A percentile compares a stretch with the other conserved stretches of the same genome.
These are phyloP conservation scores for Phyllopteryx taeniolatus DNA, from an alignment of 2,113 vertebrate species.

Conservation along the genomic window DNA sequence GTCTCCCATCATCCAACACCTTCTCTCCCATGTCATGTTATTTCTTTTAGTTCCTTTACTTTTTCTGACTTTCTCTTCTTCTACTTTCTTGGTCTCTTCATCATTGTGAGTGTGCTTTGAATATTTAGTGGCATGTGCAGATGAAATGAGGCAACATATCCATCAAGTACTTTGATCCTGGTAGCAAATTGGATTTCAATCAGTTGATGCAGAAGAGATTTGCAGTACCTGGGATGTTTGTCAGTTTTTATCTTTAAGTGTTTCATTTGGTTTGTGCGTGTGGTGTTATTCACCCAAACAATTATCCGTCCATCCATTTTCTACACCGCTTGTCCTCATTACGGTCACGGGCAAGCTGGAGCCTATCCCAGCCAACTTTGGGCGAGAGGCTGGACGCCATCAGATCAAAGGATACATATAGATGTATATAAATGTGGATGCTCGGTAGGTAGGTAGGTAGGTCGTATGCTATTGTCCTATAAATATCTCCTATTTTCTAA, in stretches of 20 bases:
- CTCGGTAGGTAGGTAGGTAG: too few species aligned
- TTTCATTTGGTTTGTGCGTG: background rate
- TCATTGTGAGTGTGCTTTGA: slow-evolving; percentile 12
- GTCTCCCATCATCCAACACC: background rate
- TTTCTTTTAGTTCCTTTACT: background rate
- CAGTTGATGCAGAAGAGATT: slow-evolving; percentile 8
- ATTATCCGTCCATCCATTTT: background rate
- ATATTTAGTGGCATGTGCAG: slow-evolving; percentile 17
- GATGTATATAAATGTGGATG: too few species aligned
- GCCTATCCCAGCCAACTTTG: background rate
- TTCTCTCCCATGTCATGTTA: background rate
- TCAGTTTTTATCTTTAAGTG: slow-evolving; percentile 12
- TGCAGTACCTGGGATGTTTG: background rate
- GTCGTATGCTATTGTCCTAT: too few species aligned
- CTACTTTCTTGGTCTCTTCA: background rate
- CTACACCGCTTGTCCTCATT: background rate
- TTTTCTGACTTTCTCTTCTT: too few species aligned
- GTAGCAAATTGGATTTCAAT: slow-evolving; percentile 38
- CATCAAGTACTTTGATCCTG: slow-evolving; percentile 15
- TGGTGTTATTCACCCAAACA: background rate
- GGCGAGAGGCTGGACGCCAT: too few species aligned
- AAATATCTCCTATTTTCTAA: too few species aligned
- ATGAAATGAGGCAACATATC: slow-evolving; percentile 33
- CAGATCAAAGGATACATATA: background rate
- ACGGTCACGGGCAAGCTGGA: background rate